Evolutionary conservation across 1,140 invertebrate genomes (phyloP), one percentile per base, ranked within the genome.

Genomic region (Cephus cinctus): DNA sequence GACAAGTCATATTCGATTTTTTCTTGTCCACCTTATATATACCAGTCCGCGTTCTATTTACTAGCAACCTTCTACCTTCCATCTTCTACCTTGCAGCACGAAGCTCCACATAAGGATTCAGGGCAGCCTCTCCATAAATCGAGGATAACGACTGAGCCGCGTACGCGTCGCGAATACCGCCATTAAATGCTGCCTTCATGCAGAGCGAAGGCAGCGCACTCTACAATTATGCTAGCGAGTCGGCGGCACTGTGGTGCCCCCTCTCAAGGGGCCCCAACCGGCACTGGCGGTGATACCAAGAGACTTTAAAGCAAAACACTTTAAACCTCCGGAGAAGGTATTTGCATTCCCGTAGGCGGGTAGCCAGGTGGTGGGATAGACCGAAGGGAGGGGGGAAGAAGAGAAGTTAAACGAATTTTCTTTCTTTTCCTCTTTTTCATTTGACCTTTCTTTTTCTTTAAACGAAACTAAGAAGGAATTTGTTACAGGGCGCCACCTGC

Each of bases 71-170:
- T n/a, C n/a, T n/a, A n/a, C n/a, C n/a, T n/a, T n/a, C n/a, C n/a
- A n/a, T n/a, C n/a, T n/a, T n/a, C n/a, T n/a, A n/a, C n/a, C n/a
- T n/a, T n/a, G n/a, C n/a, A n/a, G n/a, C n/a, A n/a, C n/a, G n/a
- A n/a, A 59, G 48, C 31, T 42, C 53, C 60, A 42, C 52, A 54
- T 57, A 66, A 66, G 63, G 65, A 67, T 66, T 66, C 61, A 57
- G 56, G 52, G 50, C 57, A 51, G 49, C 41, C 45, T 40, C 39
- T 31, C 34, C 55, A 66, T 67, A 67, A 67, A 67, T 67, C 61
- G 63, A 63, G 53, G 54, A 66, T 67, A 67, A 67, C 65, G 61
- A 67, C 50, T 57, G 47, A 42, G 48, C 54, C 41, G 46, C 47
- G 57, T 59, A 62, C 54, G 52, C 54, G 57, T 50, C 32, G 43